phyloP scores from a whole-genome alignment of 2,888 invertebrate genomes.

The Brachylomia viminalis region DNA sequence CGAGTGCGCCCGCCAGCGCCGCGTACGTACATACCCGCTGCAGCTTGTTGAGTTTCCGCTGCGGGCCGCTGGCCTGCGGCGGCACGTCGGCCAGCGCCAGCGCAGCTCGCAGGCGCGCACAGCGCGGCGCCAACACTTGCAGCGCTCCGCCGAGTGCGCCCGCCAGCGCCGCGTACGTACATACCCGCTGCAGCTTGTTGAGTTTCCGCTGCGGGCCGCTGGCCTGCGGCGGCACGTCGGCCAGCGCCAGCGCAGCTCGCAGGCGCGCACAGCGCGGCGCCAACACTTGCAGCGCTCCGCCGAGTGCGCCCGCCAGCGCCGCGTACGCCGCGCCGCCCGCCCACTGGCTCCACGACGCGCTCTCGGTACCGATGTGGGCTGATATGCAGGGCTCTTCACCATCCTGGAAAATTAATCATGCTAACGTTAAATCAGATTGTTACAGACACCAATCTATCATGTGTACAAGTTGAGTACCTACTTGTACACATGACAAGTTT shows the following conservation, averaged over 20 bases:
- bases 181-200: slow-evolving; percentile 93
- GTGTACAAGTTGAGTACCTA: too few relatives aligned
- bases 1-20: slow-evolving; percentile 91
- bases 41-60: slow-evolving; percentile 92
- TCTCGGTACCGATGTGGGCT: slow-evolving; percentile 93
- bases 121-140: slow-evolving; percentile 94
- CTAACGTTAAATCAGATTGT: background rate
- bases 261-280: slow-evolving; percentile 91
- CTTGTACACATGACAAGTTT: background rate
- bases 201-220: slow-evolving; percentile 80
- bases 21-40: slow-evolving; percentile 92
- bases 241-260: slow-evolving; percentile 93
- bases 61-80: slow-evolving; percentile 77
- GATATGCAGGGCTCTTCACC: slow-evolving; percentile 79
- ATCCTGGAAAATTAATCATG: background rate
- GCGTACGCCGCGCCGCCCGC: slow-evolving; percentile 93
- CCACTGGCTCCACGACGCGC: slow-evolving; percentile 94
- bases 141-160: too few relatives aligned
- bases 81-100: slow-evolving; percentile 92
- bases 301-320: slow-evolving; percentile 91
- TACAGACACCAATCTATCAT: too few relatives aligned
- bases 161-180: too few relatives aligned
- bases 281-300: slow-evolving; percentile 91
- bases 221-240: slow-evolving; percentile 88
- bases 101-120: slow-evolving; percentile 88